Base-by-base conservation (phyloP, 2,113 vertebrate genomes). In the Anoplopoma fimbria region DNA sequence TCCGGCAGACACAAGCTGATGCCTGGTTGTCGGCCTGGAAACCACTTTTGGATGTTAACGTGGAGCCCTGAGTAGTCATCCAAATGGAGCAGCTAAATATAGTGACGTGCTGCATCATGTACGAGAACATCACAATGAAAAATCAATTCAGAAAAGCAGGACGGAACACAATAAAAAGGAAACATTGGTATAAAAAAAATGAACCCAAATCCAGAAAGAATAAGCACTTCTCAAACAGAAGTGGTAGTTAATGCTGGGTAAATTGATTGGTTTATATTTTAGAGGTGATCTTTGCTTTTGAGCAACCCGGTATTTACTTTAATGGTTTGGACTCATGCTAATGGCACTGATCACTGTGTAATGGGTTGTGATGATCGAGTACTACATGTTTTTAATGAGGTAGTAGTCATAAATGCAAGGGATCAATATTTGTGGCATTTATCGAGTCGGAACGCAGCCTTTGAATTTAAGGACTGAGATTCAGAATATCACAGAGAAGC, bases 351-450 rank as follows among this genome's bases (percentile, higher is more conserved):
- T 69, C 25, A 1, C 19, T 9, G n/a, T 34, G 1, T 60, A 21
- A 70, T 64, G 33, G 19, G 29, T 33, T 4, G 21, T 27, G 3
- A 40, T 82, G 51, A 67, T 77, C 17, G 10, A 55, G 10, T 38
- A 1, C 25, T 34, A 33, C 23, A 2, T 45, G 42, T 70, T 53
- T 83, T 74, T 65, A 75, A 81, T 69, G n/a, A 77, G 62, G 13
- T 15, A 21, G 21, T n/a, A 10, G n/a, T 29, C 2, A 7, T 63
- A 60, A 76, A 45, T 74, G 53, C 17, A 13, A 25, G 19, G 8
- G 42, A 73, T 88, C 25, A 10, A 68, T 74, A 63, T 45, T 33
- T 73, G 36, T 68, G 31, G 19, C 7, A 9, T 58, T 60, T 79
- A 70, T 63, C 58, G 72, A 65, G 49, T 1, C 21, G 42, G n/a